These are phyloP conservation scores for Drosophila kikkawai DNA, from an alignment of 1,140 invertebrate species.

Conservation along the genomic window DNA sequence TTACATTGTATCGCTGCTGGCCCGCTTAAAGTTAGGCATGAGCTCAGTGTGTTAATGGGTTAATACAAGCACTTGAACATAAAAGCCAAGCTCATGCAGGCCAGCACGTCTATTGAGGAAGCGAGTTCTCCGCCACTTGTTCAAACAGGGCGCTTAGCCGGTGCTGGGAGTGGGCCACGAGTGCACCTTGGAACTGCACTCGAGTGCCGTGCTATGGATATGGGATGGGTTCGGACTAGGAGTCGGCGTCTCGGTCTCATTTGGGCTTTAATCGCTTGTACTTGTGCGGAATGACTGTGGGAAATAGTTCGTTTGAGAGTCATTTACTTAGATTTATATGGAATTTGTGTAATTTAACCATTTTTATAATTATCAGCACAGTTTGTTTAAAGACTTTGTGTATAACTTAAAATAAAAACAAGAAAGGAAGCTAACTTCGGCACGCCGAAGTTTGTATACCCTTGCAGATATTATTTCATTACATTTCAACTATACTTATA, in stretches of 20 bases:
- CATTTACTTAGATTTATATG: neutral
- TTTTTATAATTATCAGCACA: too few species aligned
- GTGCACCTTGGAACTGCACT: constrained; percentile 51
- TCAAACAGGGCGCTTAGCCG: constrained; percentile 51
- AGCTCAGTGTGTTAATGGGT: constrained; percentile 71
- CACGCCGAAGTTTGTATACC: too few species aligned
- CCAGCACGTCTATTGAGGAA: constrained; percentile 47
- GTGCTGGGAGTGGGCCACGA: constrained; percentile 35
- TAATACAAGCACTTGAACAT: constrained; percentile 65
- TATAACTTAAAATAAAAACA: neutral
- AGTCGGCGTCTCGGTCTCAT: constrained; percentile 10
- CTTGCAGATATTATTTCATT: too few species aligned
- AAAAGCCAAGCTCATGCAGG: constrained; percentile 45
- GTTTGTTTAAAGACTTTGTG: neutral
- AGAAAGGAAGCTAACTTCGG: too few species aligned
- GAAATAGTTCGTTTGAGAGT: neutral
- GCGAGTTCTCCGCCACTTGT: constrained; percentile 45
- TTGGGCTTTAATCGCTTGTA: constrained; percentile 14
- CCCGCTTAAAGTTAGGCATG: constrained; percentile 60
- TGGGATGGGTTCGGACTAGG: constrained; percentile 30
- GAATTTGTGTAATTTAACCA: neutral
- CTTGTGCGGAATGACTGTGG: constrained; percentile 16
- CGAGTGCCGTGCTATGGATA: constrained; percentile 40
- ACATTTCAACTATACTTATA: too few species aligned
- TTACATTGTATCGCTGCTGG: constrained; percentile 29